Conservation (phyloP, 2,797 vertebrate species). For the Enteromius paludinosus region DNA sequence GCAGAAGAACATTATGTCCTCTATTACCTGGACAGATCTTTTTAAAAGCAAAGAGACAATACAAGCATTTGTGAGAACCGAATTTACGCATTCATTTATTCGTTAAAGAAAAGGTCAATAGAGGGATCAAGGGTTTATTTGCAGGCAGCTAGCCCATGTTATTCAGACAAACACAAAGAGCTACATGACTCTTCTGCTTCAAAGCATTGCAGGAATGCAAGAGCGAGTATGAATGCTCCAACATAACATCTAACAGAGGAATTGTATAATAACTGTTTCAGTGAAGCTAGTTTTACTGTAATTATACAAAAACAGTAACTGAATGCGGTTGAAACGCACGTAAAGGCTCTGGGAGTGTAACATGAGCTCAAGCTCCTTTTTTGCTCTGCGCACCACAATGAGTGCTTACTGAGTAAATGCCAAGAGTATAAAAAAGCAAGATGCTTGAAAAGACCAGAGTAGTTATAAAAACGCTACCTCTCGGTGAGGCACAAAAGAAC, state of each 20-base stretch:
- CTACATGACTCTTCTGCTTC: slow-evolving; percentile 29
- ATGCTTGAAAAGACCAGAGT: slow-evolving; percentile 61
- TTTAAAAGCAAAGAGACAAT: slow-evolving; percentile 18
- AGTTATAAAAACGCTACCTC: slow-evolving; percentile 67
- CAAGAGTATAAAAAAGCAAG: slow-evolving; percentile 57
- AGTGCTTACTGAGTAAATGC: slow-evolving; percentile 61
- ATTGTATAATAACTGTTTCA: not conserved
- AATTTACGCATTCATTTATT: not conserved
- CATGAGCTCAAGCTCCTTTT: slow-evolving; percentile 39
- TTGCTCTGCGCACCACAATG: slow-evolving; percentile 53
- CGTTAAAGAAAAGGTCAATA: slow-evolving; percentile 20
- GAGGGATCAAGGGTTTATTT: slow-evolving; percentile 49
- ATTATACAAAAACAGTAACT: not conserved
- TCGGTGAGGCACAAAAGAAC: slow-evolving; percentile 42
- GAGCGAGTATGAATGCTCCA: not conserved
- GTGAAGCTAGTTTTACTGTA: slow-evolving; percentile 14
- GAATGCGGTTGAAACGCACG: slow-evolving; percentile 30
- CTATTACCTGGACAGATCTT: not conserved
- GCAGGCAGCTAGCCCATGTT: slow-evolving; percentile 29
- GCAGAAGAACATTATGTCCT: not conserved
- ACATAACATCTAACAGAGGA: slow-evolving; percentile 10
- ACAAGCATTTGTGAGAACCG: slow-evolving; percentile 20
- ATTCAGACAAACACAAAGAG: slow-evolving; percentile 48
- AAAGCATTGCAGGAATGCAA: slow-evolving; percentile 37
- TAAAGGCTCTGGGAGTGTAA: slow-evolving; percentile 48